These are phyloP conservation scores for Scaptomyza reducta DNA, from an alignment of 2,888 invertebrate genomes.

Conservation along the genomic window DNA sequence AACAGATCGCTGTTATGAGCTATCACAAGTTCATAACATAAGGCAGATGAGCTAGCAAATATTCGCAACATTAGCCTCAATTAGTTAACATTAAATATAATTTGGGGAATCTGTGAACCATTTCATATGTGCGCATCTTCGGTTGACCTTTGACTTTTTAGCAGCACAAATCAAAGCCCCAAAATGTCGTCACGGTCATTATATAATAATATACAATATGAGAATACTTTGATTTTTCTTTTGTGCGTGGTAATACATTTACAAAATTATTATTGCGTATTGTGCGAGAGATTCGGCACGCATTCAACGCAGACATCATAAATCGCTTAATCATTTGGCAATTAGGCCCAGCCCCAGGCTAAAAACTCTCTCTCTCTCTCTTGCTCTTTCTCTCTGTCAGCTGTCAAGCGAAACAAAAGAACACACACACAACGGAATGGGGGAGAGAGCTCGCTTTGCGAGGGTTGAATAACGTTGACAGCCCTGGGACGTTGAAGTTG, in stretches of 20 bases:
- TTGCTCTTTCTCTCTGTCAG: conserved; percentile 37
- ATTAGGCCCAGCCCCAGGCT: conserved; percentile 77
- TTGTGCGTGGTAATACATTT: conserved; percentile 74
- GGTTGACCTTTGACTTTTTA: conserved; percentile 52
- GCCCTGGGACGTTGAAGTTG: conserved; percentile 46
- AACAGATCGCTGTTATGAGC: background rate
- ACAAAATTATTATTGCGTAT: conserved; percentile 70
- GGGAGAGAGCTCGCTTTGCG: conserved; percentile 18
- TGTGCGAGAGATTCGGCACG: conserved; percentile 67
- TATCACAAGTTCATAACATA: background rate
- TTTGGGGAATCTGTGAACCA: conserved; percentile 11
- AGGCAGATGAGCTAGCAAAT: background rate
- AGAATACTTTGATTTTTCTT: conserved; percentile 29
- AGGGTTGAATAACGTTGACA: conserved; percentile 54
- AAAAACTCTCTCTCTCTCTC: conserved; percentile 8
- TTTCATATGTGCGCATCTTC: conserved; percentile 27
- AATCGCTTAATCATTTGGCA: conserved; percentile 85
- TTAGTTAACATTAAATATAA: conserved; percentile 7
- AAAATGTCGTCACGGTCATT: conserved; percentile 48
- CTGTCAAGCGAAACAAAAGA: conserved; percentile 53
- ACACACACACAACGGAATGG: conserved; percentile 28
- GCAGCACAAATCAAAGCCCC: conserved; percentile 22
- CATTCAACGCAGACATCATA: conserved; percentile 81
- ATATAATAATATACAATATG: conserved; percentile 9
- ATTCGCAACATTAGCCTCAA: background rate